Base-by-base conservation (phyloP, 2,888 invertebrate species). In the Hypolimnas misippus region DNA sequence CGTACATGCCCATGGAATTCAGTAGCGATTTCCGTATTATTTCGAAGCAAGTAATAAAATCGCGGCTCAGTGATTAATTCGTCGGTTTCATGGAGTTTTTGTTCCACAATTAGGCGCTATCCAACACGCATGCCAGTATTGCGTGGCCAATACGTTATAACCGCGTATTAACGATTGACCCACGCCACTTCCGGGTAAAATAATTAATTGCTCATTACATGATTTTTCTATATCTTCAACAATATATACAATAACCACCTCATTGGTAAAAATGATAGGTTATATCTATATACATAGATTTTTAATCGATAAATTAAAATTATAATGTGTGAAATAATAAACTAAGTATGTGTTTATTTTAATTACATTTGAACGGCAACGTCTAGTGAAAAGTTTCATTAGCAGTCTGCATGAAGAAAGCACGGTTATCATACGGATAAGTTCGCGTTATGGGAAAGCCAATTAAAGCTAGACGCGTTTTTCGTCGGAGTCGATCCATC, bases 81-180 rank as follows among this genome's bases (percentile, higher is more conserved):
- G 82, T 80, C 78, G 81, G 81, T 83, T 87, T 83, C 86, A 85
- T 84, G 84, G 79, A 84, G 82, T 84, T 89, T 89, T 89, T 88
- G 88, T 89, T 84, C 73, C 81, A 86, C 84, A 89, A 89, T 89
- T 86, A 89, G 82, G 78, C 73, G 73, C 68, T 73, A 77, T 77
- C 66, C 57, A 66, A 68, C 79, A 76, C 80, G 82, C 83, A 79
- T 77, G 81, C 46, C 53, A 10, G 72, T 79, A 72, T 86, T 77
- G 87, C 89, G 87, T 87, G 89, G 82, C 78, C 77, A 72, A 74
- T 80, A 78, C 79, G 79, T 81, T 83, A 79, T 82, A 70, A 72
- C 38, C 35, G 29, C 59, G 60, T 63, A 81, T 82, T 84, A 82
- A 81, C 82, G 76, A 84, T 78, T 81, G 76, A 75, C 78, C 78